Percentiles rank a stretch among this genome's conserved stretches.
These are phyloP conservation scores for Pollenia angustigena DNA, from an alignment of 2,888 invertebrate species.

Conservation along the genomic window DNA sequence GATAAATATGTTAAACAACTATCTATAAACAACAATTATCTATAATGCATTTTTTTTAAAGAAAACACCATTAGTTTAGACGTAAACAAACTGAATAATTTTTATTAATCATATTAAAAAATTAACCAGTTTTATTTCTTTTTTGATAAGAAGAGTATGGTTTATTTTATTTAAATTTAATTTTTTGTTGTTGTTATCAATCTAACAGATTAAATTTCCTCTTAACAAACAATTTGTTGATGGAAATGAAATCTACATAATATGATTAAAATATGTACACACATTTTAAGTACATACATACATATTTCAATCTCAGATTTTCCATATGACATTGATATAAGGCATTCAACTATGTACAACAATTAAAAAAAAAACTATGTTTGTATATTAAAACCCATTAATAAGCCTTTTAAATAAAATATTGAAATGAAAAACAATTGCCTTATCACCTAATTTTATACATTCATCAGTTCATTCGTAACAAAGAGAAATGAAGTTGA, in stretches of 20 bases:
- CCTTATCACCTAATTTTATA: conserved; percentile 48
- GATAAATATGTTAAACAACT: too few species aligned
- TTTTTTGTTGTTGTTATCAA: neutral
- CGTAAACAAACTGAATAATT: too few species aligned
- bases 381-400: neutral
- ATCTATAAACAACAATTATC: too few species aligned
- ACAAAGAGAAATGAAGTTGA: neutral
- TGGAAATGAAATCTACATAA: neutral
- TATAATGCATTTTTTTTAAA: too few species aligned
- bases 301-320: conserved; percentile 3
- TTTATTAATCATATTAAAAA: too few species aligned
- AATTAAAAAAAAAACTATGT: neutral
- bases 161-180: too few species aligned
- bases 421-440: conserved; percentile 6
- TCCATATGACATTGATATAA: conserved; percentile 39
- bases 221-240: neutral
- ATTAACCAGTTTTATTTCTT: too few species aligned
- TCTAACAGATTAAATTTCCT: conserved; percentile 17
- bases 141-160: too few species aligned
- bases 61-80: too few species aligned
- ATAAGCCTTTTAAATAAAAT: conserved; percentile 32
- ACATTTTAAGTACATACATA: too few species aligned
- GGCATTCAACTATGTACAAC: conserved; percentile 41
- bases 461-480: neutral
- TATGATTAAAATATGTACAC: too few species aligned